phyloP scores from a whole-genome alignment of 2,113 vertebrate genomes.

The Promerops cafer region DNA sequence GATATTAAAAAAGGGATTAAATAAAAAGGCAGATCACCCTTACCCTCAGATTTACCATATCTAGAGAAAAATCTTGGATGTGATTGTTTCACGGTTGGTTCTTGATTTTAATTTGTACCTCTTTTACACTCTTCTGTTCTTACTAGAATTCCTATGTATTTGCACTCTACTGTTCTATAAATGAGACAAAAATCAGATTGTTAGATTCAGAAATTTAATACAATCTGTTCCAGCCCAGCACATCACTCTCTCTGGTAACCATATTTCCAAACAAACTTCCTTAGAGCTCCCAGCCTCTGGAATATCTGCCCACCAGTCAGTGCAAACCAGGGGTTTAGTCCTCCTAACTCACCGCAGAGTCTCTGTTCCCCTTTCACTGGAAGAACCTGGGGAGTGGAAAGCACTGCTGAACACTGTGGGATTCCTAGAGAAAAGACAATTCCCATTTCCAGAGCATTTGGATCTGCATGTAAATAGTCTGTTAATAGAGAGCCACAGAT shows the following conservation, averaged over 20 bases:
- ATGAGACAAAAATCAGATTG: neutral
- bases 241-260: neutral
- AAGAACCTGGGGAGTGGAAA: neutral
- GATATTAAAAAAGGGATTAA: neutral
- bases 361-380: neutral
- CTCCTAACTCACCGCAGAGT: neutral
- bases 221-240: neutral
- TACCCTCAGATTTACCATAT: rapidly evolving
- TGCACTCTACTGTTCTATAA: neutral
- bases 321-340: neutral
- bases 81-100: neutral
- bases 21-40: neutral
- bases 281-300: neutral
- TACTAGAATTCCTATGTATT: neutral
- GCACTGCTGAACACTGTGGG: neutral
- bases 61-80: neutral
- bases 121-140: neutral
- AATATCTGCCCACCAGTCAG: neutral
- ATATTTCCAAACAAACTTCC: neutral
- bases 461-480: neutral
- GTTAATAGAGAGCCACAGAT: slow-evolving; percentile 13
- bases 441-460: neutral
- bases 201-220: neutral
- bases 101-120: neutral
- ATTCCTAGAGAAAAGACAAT: neutral